phyloP scores from a whole-genome alignment of 2,797 vertebrate genomes.

The Acrossocheilus fasciatus region DNA sequence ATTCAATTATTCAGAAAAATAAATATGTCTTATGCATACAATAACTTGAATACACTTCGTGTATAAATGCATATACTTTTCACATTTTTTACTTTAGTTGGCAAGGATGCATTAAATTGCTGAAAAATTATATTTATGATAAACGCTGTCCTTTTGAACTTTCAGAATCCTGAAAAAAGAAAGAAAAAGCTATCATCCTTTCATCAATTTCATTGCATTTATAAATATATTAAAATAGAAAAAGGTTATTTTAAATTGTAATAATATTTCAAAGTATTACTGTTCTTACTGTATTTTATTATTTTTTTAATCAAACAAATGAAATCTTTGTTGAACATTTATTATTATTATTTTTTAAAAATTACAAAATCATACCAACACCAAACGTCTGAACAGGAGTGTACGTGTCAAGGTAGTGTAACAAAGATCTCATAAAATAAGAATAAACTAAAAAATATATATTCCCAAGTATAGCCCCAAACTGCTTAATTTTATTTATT shows the following conservation, averaged over 20 bases:
- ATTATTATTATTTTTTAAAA: too few relatives aligned
- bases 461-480: too few relatives aligned
- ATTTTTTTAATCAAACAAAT: neutral
- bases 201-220: too few relatives aligned
- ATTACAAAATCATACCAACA: neutral
- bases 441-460: neutral
- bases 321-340: neutral
- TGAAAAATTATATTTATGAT: neutral
- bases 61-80: neutral
- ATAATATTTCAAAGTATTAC: neutral
- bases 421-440: neutral
- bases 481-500: too few relatives aligned
- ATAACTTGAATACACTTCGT: neutral
- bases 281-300: neutral
- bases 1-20: neutral
- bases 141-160: neutral
- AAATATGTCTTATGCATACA: neutral
- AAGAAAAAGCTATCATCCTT: too few relatives aligned
- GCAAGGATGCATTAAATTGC: neutral
- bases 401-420: neutral
- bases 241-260: neutral
- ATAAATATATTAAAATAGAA: too few relatives aligned
- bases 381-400: neutral
- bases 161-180: too few relatives aligned
- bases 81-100: neutral